Conservation (phyloP, 2,888 invertebrate species). For the Himalopsyche kuldschensis region DNA sequence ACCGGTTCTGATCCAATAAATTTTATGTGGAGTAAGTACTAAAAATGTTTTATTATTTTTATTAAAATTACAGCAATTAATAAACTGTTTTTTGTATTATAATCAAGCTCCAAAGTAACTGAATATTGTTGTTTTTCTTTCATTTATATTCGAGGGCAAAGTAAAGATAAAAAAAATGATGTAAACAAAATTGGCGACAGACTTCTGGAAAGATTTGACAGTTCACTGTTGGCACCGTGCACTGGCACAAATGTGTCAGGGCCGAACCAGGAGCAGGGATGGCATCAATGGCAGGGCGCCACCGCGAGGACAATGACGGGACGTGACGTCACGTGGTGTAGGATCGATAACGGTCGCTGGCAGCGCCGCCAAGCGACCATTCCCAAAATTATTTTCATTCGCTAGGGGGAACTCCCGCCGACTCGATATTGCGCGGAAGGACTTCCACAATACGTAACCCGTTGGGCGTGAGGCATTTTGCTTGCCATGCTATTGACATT, state of each 20-base stretch:
- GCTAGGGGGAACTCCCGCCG: neutral
- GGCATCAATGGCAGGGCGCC: neutral
- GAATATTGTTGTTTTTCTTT: no score
- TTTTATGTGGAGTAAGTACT: no score
- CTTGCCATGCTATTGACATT: neutral
- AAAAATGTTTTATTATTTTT: no score
- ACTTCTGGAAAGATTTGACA: neutral
- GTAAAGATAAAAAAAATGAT: neutral
- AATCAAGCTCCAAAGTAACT: no score
- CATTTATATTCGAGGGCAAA: neutral
- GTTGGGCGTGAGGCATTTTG: neutral
- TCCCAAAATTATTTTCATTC: neutral
- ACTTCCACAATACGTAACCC: neutral
- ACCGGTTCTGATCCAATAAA: no score
- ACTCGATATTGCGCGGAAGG: neutral
- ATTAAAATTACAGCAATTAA: no score
- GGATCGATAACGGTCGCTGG: neutral
- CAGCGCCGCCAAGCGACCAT: neutral
- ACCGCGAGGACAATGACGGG: conserved; percentile 1
- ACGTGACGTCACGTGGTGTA: neutral
- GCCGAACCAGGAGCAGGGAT: neutral
- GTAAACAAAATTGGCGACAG: neutral
- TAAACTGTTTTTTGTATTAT: no score
- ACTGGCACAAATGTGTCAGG: neutral
- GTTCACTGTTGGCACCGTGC: neutral